Percentiles rank a stretch among this genome's conserved stretches.
Conservation (phyloP, 2,113 vertebrate genomes). For the Leucopsar rothschildi region DNA sequence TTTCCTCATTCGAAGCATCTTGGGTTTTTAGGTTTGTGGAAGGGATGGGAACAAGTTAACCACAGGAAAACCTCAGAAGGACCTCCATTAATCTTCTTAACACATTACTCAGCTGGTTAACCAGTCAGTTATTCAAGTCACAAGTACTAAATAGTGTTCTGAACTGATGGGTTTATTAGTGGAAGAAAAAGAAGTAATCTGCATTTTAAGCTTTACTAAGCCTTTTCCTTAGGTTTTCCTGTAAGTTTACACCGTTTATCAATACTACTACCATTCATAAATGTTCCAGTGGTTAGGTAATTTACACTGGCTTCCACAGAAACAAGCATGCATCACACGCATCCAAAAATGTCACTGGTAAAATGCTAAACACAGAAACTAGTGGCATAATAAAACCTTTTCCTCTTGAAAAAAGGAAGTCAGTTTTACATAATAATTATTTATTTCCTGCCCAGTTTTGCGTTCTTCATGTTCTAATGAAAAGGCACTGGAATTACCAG, state of each 20-base stretch:
- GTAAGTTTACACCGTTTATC: background rate
- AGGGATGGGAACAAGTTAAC: background rate
- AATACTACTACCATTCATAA: background rate
- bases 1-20: background rate
- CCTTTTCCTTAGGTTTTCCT: background rate
- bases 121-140: background rate
- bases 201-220: background rate
- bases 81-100: background rate
- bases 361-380: background rate
- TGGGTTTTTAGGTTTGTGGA: background rate
- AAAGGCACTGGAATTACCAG: background rate
- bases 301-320: background rate
- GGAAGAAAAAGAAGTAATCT: background rate
- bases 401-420: background rate
- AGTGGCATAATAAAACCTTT: background rate
- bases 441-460: background rate
- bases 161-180: background rate
- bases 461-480: background rate
- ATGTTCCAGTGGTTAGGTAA: background rate
- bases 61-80: background rate
- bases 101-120: background rate
- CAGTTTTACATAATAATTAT: background rate
- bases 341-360: background rate
- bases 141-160: background rate
- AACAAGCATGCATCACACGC: background rate